phyloP scores from a whole-genome alignment of 2,797 vertebrate species.

The Aeoliscus strigatus region DNA sequence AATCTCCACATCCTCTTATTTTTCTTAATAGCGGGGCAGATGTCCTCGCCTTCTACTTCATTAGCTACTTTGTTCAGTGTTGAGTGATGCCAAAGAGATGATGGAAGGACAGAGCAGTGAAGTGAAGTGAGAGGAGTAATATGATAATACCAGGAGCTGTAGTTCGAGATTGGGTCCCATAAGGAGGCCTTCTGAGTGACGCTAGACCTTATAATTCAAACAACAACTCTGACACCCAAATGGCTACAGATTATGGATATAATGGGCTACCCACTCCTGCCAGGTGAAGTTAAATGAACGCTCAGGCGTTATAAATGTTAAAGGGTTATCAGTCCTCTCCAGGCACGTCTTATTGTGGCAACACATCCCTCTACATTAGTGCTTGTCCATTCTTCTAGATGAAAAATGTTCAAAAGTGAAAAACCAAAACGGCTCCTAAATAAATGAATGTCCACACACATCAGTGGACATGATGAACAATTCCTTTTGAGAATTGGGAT shows the following conservation, averaged over 20 bases:
- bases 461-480: neutral
- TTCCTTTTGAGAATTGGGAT: conserved; percentile 24
- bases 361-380: conserved; percentile 45
- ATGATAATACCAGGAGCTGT: conserved; percentile 52
- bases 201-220: conserved; percentile 54
- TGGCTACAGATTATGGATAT: conserved; percentile 58
- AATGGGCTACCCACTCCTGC: conserved; percentile 57
- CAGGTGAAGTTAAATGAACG: conserved; percentile 56
- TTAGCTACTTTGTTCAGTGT: conserved; percentile 77
- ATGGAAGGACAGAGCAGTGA: conserved; percentile 68
- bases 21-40: conserved; percentile 77
- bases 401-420: conserved; percentile 48
- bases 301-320: conserved; percentile 53
- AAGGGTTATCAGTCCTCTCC: conserved; percentile 58
- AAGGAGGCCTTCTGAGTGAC: conserved; percentile 44
- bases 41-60: conserved; percentile 73
- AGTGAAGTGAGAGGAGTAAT: conserved; percentile 34
- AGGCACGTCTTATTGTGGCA: conserved; percentile 45
- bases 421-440: conserved; percentile 32
- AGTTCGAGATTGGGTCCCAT: conserved; percentile 53
- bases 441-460: conserved; percentile 19
- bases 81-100: conserved; percentile 73
- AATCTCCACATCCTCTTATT: conserved; percentile 72
- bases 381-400: conserved; percentile 55
- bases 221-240: conserved; percentile 55